Conservation (phyloP, 2,113 vertebrate genomes). For the Notarius lentiginosus region DNA sequence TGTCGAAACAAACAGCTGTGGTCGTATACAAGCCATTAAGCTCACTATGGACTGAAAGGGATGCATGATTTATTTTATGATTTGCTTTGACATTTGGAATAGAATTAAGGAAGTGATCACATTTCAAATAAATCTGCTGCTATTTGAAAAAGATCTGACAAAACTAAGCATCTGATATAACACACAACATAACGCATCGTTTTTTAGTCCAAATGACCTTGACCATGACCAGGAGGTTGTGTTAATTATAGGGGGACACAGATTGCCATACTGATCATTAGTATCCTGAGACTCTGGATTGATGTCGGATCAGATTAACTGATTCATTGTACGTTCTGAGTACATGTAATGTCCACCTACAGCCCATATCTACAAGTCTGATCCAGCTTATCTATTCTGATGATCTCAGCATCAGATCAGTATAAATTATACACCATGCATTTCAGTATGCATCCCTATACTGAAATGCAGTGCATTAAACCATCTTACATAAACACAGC, state of each 20-base stretch:
- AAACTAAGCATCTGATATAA: neutral
- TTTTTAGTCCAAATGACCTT: neutral
- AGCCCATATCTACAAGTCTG: neutral
- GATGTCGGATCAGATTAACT: neutral
- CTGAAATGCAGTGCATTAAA: neutral
- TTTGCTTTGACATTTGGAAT: neutral
- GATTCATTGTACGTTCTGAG: neutral
- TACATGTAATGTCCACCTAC: neutral
- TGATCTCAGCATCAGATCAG: neutral
- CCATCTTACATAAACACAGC: no score
- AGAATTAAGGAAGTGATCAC: neutral
- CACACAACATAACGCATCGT: neutral
- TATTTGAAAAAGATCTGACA: neutral
- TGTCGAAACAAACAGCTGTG: neutral
- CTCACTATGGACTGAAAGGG: neutral
- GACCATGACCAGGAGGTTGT: neutral
- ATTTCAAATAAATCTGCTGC: neutral
- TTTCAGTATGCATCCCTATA: neutral
- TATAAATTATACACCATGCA: neutral
- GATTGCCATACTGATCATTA: neutral
- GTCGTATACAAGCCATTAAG: neutral
- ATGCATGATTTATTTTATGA: neutral
- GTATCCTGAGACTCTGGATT: neutral
- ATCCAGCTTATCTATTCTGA: neutral
- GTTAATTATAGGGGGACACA: neutral